Evolutionary conservation across 2,888 invertebrate genomes (phyloP), one percentile per base, ranked within the genome.

Genomic region (Patella ulyssiponensis): DNA sequence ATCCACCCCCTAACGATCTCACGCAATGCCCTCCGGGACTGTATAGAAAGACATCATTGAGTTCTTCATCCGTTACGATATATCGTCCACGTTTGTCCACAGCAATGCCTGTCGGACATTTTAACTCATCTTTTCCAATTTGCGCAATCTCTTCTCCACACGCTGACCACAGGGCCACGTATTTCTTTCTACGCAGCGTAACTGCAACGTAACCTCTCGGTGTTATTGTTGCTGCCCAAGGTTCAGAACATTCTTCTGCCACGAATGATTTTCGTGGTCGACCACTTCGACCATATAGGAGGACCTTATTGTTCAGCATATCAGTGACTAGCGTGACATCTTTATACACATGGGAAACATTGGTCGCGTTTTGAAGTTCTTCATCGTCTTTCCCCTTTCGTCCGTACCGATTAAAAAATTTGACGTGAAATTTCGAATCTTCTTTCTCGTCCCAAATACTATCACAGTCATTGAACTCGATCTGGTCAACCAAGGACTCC

Each of bases 21-120:
- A 76, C 27, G 56, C 81, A 73, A 7, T 81, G n/a, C 1, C 84
- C 81, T 9, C 69, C 58, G 2, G 76, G 69, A 52, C 73, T 77
- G 69, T 84, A 82, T 27, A 84, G 64, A 33, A 74, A 78, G 27
- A 92, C 88, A 73, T 86, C 84, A 64, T 91, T 91, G 27, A 89
- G 89, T 79, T 92, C 91, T 81, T 92, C 92, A 84, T 93, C 93
- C 0, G 92, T 91, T 3, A 93, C 92, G n/a, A 92, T 88, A 75
- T 92, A 89, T 71, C 85, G 80, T 58, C 91, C 90, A 3, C 90
- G 89, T n/a, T 75, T 78, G 70, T 91, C 90, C 44, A 87, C 81
- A 11, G 82, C 80, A 69, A 86, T 73, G 15, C 88, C 88, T 9
- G 85, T 80, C 2, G 88, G 88, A 75, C 83, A 81, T 33, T 81